Percentiles rank a stretch among this genome's conserved stretches.
Evolutionary conservation across 2,797 vertebrate species (phyloP).

Genomic region (Schizopygopsis pylzovi): DNA sequence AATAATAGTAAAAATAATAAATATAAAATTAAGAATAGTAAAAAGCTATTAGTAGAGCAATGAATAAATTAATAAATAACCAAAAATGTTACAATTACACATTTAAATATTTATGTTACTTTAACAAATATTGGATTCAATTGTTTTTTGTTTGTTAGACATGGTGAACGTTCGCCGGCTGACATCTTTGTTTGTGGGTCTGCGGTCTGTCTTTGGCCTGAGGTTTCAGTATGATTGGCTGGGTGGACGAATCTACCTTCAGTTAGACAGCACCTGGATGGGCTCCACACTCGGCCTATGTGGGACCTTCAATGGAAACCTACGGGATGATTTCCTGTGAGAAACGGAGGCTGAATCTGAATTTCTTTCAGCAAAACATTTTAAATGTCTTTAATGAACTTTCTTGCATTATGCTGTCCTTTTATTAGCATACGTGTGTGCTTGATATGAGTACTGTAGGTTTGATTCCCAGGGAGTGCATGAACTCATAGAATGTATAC

Average conservation of each 20-base stretch:
- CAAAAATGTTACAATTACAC: neutral
- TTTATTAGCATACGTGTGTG: neutral
- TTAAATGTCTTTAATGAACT: neutral
- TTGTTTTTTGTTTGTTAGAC: slow-evolving; percentile 72
- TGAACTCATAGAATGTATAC: neutral
- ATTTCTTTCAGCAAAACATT: slow-evolving; percentile 9
- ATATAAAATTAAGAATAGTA: neutral
- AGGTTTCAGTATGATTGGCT: slow-evolving; percentile 87
- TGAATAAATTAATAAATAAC: neutral
- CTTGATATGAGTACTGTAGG: neutral
- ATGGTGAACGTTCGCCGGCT: slow-evolving; percentile 85
- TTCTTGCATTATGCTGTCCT: neutral
- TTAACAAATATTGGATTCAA: neutral
- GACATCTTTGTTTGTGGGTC: slow-evolving; percentile 90
- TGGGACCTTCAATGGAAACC: slow-evolving; percentile 96
- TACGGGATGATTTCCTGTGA: slow-evolving; percentile 98
- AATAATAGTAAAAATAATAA: neutral
- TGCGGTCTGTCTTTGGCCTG: slow-evolving; percentile 89
- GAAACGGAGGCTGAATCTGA: slow-evolving; percentile 52
- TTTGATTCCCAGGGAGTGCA: neutral
- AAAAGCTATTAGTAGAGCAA: neutral
- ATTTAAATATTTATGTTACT: neutral
- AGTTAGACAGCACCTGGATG: slow-evolving; percentile 87
- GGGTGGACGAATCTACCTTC: slow-evolving; percentile 91
- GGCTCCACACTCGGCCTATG: slow-evolving; percentile 91